Conservation (phyloP, 2,888 invertebrate species). For the Mermis nigrescens region DNA sequence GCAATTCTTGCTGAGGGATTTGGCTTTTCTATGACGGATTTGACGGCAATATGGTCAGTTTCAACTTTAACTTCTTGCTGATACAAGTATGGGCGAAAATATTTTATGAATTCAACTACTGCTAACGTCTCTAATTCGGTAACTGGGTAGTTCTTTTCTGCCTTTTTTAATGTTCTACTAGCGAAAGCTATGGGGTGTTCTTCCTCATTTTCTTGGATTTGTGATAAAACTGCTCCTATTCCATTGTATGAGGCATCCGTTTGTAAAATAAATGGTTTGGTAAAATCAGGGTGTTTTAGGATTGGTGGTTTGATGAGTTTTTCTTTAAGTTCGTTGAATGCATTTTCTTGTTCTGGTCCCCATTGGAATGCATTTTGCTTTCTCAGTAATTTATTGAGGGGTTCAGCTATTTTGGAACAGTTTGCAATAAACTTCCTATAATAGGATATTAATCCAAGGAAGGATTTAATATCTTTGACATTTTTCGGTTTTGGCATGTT, state of each 20-base stretch:
- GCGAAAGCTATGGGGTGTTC: conserved; percentile 2
- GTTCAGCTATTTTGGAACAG: too few relatives aligned
- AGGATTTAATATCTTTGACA: too few relatives aligned
- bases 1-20: neutral
- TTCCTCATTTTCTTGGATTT: neutral
- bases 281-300: conserved; percentile 5
- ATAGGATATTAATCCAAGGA: too few relatives aligned
- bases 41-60: conserved; percentile 1
- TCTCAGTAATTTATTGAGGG: too few relatives aligned
- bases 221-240: conserved; percentile 20
- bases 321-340: conserved; percentile 1
- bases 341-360: neutral
- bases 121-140: conserved; percentile 4
- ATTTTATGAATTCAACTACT: neutral
- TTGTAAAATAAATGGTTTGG: neutral
- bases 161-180: neutral
- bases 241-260: conserved; percentile 27
- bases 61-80: neutral
- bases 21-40: neutral
- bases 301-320: neutral
- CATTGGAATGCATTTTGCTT: neutral
- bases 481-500: too few relatives aligned
- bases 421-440: too few relatives aligned
- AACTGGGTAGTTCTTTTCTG: conserved; percentile 2
- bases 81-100: conserved; percentile 3